A percentile compares a stretch with the other conserved stretches of the same genome.
Evolutionary conservation across 2,888 invertebrate species (phyloP).

Genomic region (Podotricha telesiphe): DNA sequence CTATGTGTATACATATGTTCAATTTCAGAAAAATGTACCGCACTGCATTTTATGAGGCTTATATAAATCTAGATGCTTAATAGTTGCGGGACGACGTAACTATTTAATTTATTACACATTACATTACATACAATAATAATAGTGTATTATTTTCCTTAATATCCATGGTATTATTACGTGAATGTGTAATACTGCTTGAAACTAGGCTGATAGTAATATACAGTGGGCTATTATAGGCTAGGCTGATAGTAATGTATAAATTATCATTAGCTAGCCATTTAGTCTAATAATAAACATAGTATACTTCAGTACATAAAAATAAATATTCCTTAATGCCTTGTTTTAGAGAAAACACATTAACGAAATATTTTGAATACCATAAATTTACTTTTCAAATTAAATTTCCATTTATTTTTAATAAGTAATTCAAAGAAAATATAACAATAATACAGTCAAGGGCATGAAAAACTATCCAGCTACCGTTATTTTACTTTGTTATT

Average conservation of each 20-base stretch:
- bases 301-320: too few species aligned
- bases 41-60: conserved; percentile 27
- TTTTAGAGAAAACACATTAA: too few species aligned
- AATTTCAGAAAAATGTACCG: conserved; percentile 30
- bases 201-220: background rate
- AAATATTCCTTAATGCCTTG: too few species aligned
- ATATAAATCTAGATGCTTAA: conserved; percentile 17
- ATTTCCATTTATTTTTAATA: too few species aligned
- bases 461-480: background rate
- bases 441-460: background rate
- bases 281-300: too few species aligned
- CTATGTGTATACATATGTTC: conserved; percentile 19
- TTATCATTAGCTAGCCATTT: too few species aligned
- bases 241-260: too few species aligned
- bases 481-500: conserved; percentile 5
- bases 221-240: too few species aligned
- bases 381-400: too few species aligned
- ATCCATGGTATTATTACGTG: conserved; percentile 4
- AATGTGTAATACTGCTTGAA: conserved; percentile 5
- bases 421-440: background rate
- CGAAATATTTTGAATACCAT: too few species aligned
- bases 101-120: conserved; percentile 16
- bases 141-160: conserved; percentile 6
- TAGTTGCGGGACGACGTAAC: conserved; percentile 5
- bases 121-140: conserved; percentile 8